Evolutionary conservation across 2,797 vertebrate species (phyloP).

Genomic region (Sebastes trivittatus): DNA sequence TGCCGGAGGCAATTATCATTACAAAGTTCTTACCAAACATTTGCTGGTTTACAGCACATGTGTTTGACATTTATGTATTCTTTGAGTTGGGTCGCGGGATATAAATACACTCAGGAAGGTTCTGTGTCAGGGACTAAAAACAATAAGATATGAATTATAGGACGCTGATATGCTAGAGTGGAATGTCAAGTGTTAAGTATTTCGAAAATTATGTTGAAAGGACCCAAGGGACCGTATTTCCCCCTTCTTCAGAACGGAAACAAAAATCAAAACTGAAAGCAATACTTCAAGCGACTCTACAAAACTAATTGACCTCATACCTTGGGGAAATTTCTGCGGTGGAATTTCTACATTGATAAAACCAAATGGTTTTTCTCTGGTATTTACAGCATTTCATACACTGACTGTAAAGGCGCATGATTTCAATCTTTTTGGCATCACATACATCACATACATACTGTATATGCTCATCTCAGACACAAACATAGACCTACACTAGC

Average conservation of each 20-base stretch:
- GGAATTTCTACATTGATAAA: slow-evolving; percentile 34
- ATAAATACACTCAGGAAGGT: slow-evolving; percentile 63
- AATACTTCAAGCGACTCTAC: background rate
- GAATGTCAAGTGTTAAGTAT: slow-evolving; percentile 34
- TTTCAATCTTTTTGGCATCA: background rate
- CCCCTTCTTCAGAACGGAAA: slow-evolving; percentile 51
- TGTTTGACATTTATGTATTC: slow-evolving; percentile 73
- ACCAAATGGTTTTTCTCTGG: background rate
- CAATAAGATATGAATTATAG: slow-evolving; percentile 28
- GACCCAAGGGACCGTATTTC: background rate
- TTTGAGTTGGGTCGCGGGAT: slow-evolving; percentile 49
- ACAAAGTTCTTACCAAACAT: slow-evolving; percentile 73
- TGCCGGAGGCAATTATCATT: slow-evolving; percentile 74
- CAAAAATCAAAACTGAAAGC: slow-evolving; percentile 51
- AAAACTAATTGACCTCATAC: background rate
- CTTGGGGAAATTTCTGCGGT: background rate
- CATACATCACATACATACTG: too few species aligned
- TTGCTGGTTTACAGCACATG: slow-evolving; percentile 65
- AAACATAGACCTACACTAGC: background rate
- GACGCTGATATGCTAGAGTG: background rate
- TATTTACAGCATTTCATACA: slow-evolving; percentile 42
- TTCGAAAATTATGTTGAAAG: slow-evolving; percentile 4
- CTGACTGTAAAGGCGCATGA: background rate
- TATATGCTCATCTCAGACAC: background rate
- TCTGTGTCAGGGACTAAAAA: slow-evolving; percentile 40